Conservation (phyloP, 37 sponge, comb jelly and placozoan genomes). For the Beroe ovata region DNA sequence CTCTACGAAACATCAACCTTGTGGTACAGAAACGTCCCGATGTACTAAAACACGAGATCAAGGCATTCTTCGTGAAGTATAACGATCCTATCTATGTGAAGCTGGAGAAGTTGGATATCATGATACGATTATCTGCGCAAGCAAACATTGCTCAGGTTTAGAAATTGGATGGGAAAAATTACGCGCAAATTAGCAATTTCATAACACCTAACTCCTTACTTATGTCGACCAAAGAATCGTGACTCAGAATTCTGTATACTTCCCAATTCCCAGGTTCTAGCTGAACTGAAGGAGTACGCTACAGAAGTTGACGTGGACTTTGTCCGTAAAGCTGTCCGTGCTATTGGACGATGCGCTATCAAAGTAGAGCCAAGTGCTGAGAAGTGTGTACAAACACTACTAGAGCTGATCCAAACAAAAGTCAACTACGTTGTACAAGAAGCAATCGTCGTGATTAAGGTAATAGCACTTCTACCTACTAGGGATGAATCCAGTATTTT, state of each 20-base stretch:
- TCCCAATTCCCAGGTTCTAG: constrained; percentile 72
- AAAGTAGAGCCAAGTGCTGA: constrained; percentile 94
- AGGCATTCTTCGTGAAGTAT: constrained; percentile 99
- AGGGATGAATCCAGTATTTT: too few relatives aligned
- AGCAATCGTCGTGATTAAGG: constrained; percentile 93
- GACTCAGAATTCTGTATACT: too few relatives aligned
- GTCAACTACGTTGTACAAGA: constrained; percentile 99
- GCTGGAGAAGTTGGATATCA: constrained; percentile 98
- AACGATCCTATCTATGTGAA: constrained; percentile 99
- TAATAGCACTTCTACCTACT: too few relatives aligned
- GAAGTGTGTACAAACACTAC: constrained; percentile 87
- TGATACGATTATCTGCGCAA: constrained; percentile 90
- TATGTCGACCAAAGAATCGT: too few relatives aligned
- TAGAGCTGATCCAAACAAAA: constrained; percentile 97
- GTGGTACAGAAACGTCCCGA: constrained; percentile 97
- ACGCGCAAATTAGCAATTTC: too few relatives aligned
- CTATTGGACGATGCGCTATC: constrained; percentile 99
- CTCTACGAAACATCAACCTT: constrained; percentile 95
- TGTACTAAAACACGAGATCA: constrained; percentile 91
- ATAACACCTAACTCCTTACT: too few relatives aligned
- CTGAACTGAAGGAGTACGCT: constrained; percentile 98
- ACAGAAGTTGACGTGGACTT: constrained; percentile 99
- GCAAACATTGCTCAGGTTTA: constrained; percentile 83
- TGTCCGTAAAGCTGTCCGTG: constrained; percentile 95
- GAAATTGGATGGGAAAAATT: too few relatives aligned